Percentiles rank a stretch among this genome's conserved stretches.
phyloP scores from a whole-genome alignment of 2,797 vertebrate genomes.

The Rhadinocentrus ornatus region DNA sequence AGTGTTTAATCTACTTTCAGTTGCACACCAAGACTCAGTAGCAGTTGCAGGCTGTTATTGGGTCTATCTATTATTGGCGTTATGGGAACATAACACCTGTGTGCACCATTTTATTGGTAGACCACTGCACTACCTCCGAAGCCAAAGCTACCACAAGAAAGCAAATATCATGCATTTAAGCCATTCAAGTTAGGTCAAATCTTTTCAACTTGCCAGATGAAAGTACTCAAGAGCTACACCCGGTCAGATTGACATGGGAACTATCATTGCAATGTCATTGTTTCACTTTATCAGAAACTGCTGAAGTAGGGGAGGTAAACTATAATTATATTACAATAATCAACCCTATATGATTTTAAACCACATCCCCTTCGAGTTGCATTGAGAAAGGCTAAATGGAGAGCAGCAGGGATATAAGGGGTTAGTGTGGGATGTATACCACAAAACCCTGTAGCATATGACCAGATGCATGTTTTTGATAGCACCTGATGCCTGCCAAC shows the following conservation, averaged over 20 bases:
- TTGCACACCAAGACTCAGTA: neutral
- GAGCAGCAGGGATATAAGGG: neutral
- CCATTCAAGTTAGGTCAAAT: too few species aligned
- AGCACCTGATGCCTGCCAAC: slow-evolving; percentile 2
- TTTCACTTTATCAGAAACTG: neutral
- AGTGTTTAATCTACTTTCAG: neutral
- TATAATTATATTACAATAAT: neutral
- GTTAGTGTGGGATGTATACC: neutral
- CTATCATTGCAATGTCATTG: neutral
- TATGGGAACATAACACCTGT: neutral
- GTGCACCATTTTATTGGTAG: neutral
- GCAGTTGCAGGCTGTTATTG: too few species aligned
- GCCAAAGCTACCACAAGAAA: neutral
- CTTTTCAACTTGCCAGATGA: too few species aligned
- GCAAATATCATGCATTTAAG: neutral
- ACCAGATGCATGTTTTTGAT: neutral
- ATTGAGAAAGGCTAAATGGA: neutral
- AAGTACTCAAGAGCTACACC: too few species aligned
- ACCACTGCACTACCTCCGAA: neutral
- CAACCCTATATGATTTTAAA: neutral
- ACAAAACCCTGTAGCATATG: slow-evolving; percentile 5
- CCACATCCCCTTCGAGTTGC: neutral
- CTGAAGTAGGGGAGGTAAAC: neutral
- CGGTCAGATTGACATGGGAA: neutral
- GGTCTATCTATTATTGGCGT: accelerated